Base-by-base conservation (phyloP, 2,797 vertebrate species). In the Valencia hispanica region DNA sequence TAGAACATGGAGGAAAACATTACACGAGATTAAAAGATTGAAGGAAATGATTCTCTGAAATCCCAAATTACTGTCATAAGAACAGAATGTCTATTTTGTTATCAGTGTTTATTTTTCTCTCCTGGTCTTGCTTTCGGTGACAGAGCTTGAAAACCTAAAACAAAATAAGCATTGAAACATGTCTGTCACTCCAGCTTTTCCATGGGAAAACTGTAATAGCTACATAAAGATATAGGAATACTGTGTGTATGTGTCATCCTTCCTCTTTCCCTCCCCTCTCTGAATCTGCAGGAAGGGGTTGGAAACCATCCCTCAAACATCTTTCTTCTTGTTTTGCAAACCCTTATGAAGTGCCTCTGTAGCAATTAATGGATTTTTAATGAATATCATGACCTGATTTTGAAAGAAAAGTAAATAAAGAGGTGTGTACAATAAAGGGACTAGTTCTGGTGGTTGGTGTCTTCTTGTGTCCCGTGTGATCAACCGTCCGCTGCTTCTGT, bases 361-460 rank as follows among this genome's bases (percentile, higher is more conserved):
- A 94, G 93, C 89, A 88, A 73, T 92, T 84, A 84, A 91, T 90
- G 93, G 91, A 95, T 92, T 89, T 68, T 93, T 84, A 94, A 93
- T 90, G 85, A 92, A 91, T 74, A 88, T 78, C 83, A 80, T 89
- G 80, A 90, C 80, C 76, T 86, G 90, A 91, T 91, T 89, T 88
- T 89, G 86, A 84, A 86, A 89, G 82, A 80, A 85, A 79, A 88
- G 77, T 83, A 72, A 94, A 94, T 94, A 95, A 96, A 95, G 92
- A 94, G 92, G 92, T 95, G 89, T 96, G 93, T 93, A 94, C 85
- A 95, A 95, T 94, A 95, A 96, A 94, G 91, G 93, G 93, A 92
- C 87, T 92, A 84, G 61, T 88, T 94, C 86, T 95, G 95, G 94
- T 94, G 94, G 94, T 92, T 95, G 93, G 94, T 95, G 94, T 95